phyloP scores from a whole-genome alignment of 2,113 vertebrate genomes.

The Xyliphius kryptos region DNA sequence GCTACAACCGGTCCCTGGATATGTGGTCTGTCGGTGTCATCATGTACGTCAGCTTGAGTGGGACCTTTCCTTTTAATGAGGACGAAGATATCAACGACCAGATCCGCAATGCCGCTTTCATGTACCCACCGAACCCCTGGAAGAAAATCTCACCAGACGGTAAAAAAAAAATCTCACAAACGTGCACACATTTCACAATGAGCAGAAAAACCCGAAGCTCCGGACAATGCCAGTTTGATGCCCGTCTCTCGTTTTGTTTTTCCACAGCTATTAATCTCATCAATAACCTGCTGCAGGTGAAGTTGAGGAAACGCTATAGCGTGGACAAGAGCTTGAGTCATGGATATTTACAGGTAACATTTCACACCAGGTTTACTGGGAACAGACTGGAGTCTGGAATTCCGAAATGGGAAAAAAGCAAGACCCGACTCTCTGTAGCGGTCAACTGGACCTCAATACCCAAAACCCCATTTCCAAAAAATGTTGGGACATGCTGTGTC shows the following conservation, averaged over 20 bases:
- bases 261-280: slow-evolving; percentile 88
- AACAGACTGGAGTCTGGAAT: too few species aligned
- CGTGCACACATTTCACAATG: too few species aligned
- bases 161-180: too few species aligned
- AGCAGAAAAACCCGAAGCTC: too few species aligned
- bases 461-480: too few species aligned
- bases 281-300: slow-evolving; percentile 89
- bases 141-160: slow-evolving; percentile 78
- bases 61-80: slow-evolving; percentile 88
- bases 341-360: slow-evolving; percentile 78
- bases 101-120: slow-evolving; percentile 90
- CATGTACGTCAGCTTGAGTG: slow-evolving; percentile 89
- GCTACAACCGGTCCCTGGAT: slow-evolving; percentile 87
- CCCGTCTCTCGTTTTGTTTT: slow-evolving; percentile 13
- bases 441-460: too few species aligned
- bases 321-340: slow-evolving; percentile 92
- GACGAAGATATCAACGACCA: slow-evolving; percentile 91
- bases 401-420: too few species aligned
- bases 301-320: slow-evolving; percentile 91
- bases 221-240: too few species aligned
- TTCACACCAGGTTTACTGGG: too few species aligned
- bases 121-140: slow-evolving; percentile 88
- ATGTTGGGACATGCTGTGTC: too few species aligned
- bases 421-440: too few species aligned
- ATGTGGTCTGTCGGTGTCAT: slow-evolving; percentile 95